phyloP scores from a whole-genome alignment of 1,140 invertebrate species.

The Proctacanthus coquilletti region DNA sequence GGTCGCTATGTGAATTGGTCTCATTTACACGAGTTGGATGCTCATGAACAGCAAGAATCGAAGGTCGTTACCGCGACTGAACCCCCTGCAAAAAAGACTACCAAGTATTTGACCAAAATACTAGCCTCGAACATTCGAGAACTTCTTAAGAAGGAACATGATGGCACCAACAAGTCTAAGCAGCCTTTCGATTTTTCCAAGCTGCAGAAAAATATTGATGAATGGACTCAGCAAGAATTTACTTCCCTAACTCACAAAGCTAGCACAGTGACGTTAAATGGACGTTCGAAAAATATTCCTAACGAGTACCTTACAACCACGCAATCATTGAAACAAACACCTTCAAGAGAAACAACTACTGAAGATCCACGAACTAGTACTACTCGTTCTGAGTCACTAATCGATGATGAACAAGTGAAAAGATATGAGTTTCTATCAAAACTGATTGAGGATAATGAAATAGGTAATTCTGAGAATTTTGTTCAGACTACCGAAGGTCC shows the following conservation, averaged over 20 bases:
- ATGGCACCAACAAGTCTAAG: conserved; percentile 19
- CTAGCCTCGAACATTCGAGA: conserved; percentile 24
- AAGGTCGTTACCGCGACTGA: conserved; percentile 27
- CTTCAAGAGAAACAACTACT: too few relatives aligned
- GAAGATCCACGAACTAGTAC: conserved; percentile 2
- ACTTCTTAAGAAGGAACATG: conserved; percentile 20
- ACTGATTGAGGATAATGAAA: conserved; percentile 13
- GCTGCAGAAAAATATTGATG: conserved; percentile 66
- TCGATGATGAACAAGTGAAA: conserved; percentile 5
- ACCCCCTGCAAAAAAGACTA: conserved; percentile 13
- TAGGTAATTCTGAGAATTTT: conserved; percentile 34
- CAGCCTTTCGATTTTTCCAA: conserved; percentile 51
- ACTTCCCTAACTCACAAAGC: conserved; percentile 35
- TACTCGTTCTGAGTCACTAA: background rate
- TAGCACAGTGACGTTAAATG: conserved; percentile 38
- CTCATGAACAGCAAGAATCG: conserved; percentile 30
- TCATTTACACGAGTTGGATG: conserved; percentile 11
- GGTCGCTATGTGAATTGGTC: conserved; percentile 28
- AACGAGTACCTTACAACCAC: conserved; percentile 56
- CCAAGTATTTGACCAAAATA: conserved; percentile 25
- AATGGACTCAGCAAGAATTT: conserved; percentile 67
- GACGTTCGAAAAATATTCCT: conserved; percentile 55
- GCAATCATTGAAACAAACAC: conserved; percentile 26
- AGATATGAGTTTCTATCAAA: conserved; percentile 8
- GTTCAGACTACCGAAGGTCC: too few relatives aligned